These are phyloP conservation scores for Otolemur crassicaudatus DNA, from an alignment of 2,797 vertebrate genomes.

Conservation along the genomic window DNA sequence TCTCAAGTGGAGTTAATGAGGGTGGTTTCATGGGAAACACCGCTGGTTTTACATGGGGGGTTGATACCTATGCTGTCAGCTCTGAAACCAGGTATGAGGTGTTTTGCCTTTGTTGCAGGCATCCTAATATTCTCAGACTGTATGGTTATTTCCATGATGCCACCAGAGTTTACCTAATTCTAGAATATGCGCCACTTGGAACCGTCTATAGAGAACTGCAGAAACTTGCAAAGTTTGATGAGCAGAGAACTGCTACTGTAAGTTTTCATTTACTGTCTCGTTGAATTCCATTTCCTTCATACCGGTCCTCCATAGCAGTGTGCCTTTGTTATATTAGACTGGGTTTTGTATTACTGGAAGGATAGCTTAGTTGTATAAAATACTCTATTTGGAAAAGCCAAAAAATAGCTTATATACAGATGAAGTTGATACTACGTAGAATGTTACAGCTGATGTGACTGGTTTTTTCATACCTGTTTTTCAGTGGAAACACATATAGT, in stretches of 20 bases:
- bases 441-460: neutral
- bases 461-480: neutral
- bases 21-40: neutral
- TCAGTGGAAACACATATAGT: neutral
- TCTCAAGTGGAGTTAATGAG: neutral
- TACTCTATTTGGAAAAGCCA: neutral
- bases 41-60: neutral
- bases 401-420: neutral
- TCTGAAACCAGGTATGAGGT: neutral
- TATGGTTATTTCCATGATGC: conserved; percentile 98
- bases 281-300: neutral
- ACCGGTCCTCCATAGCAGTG: neutral
- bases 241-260: conserved; percentile 95
- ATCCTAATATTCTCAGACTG: conserved; percentile 97
- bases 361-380: neutral
- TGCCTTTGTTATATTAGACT: neutral
- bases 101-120: conserved; percentile 87
- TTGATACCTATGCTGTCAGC: neutral
- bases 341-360: neutral
- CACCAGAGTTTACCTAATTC: conserved; percentile 96
- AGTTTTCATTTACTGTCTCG: conserved; percentile 73
- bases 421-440: neutral
- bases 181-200: conserved; percentile 96
- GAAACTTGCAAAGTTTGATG: conserved; percentile 92
- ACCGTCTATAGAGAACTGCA: conserved; percentile 96